Evolutionary conservation across 1,140 invertebrate genomes (phyloP), one percentile per base, ranked within the genome.

Genomic region (Thaumatotibia leucotreta): DNA sequence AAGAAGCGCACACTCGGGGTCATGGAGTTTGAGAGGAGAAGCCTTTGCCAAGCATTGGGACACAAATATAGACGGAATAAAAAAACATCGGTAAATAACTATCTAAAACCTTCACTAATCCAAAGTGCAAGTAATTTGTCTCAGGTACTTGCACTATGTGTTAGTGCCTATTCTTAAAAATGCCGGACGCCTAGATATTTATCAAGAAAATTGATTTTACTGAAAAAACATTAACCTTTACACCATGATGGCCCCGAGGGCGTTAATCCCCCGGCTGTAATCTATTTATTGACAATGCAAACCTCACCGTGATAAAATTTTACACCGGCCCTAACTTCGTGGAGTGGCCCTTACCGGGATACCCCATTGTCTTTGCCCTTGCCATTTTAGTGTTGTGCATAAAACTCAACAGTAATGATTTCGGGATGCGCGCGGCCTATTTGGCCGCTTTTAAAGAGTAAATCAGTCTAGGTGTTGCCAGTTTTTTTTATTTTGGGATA

Each of bases 301-400:
- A 31, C 52, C 52, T 58, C 52, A 58, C 52, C 52, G 52, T 27
- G 52, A 58, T 58, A 58, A 58, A 58, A 58, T 58, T 58, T 58
- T 58, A 58, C 27, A 58, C 20, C 52, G 39, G 14, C 52, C 52
- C 23, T 58, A 58, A 58, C 52, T 58, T 58, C 23, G 27, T 17
- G 14, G 52, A 58, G 52, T 58, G 52, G 23, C 52, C 52, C 6
- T 20, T 20, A 23, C 52, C 52, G 23, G n/a, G n/a, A 8, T 23
- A 58, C 24, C 3, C n/a, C 52, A 27, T 58, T 58, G 52, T 58
- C 52, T 58, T 58, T 58, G n/a, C 52, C 24, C n/a, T 14, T 29
- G 27, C 24, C 24, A 27, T 58, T 58, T 58, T 27, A 58, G 52
- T 58, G 52, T 14, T 27, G 24, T 58, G 52, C 52, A 58, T 58